These are phyloP conservation scores for Hyperoodon ampullatus DNA, from an alignment of 2,113 vertebrate genomes.

Conservation along the genomic window DNA sequence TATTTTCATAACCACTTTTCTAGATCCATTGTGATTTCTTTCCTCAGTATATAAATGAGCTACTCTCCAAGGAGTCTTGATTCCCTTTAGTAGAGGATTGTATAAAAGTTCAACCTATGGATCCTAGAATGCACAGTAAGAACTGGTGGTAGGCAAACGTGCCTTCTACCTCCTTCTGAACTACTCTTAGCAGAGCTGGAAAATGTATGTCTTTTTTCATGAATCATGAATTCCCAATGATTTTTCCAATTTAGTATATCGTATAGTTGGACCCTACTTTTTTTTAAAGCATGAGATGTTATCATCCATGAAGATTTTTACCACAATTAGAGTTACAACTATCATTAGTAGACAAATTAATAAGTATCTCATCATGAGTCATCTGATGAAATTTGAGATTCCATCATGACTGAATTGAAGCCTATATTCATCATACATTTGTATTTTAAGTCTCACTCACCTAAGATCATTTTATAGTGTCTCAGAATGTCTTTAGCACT, in stretches of 20 bases:
- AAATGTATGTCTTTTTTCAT: not conserved
- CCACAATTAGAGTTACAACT: not conserved
- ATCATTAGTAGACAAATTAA: not conserved
- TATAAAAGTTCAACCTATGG: not conserved
- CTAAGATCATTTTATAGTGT: not conserved
- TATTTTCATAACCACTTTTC: not conserved
- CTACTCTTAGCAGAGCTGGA: not conserved
- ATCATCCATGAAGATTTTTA: conserved; percentile 16
- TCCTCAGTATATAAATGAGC: not conserved
- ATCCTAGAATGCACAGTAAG: not conserved
- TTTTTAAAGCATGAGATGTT: not conserved
- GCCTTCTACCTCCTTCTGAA: not conserved
- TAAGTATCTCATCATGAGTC: not conserved
- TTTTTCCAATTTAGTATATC: not conserved
- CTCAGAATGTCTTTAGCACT: not conserved
- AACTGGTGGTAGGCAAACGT: not conserved
- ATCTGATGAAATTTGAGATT: not conserved
- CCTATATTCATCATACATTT: not conserved
- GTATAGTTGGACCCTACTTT: not conserved
- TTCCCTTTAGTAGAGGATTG: not conserved
- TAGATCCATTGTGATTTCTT: conserved; percentile 14
- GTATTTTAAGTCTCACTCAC: not conserved
- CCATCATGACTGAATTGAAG: not conserved
- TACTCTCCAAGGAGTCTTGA: not conserved
- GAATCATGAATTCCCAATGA: not conserved